Conservation (phyloP, 2,888 invertebrate genomes). For the Lissocephala sabroskyi region DNA sequence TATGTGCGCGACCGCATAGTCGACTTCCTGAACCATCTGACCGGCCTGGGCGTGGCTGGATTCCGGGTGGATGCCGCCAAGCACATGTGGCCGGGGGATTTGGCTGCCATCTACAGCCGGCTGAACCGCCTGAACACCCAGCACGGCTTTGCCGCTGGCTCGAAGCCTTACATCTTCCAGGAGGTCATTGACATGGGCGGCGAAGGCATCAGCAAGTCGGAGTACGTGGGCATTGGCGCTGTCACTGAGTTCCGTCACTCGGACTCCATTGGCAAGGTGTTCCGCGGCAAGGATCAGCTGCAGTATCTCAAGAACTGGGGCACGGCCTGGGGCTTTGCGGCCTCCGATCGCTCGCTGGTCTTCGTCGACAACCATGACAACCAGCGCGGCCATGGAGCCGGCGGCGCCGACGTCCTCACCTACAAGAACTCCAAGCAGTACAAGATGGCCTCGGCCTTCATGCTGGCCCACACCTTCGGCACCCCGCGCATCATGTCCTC, state of each 20-base stretch:
- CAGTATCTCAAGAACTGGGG: slow-evolving; percentile 80
- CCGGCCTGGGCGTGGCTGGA: slow-evolving; percentile 85
- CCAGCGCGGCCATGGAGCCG: slow-evolving; percentile 83
- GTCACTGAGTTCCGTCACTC: slow-evolving; percentile 83
- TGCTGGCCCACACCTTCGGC: slow-evolving; percentile 90
- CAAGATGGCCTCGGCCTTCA: slow-evolving; percentile 88
- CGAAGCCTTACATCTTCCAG: slow-evolving; percentile 81
- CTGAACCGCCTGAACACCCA: slow-evolving; percentile 77
- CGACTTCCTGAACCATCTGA: slow-evolving; percentile 62
- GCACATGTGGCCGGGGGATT: slow-evolving; percentile 86
- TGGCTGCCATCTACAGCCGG: slow-evolving; percentile 75
- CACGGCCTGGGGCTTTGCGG: slow-evolving; percentile 79
- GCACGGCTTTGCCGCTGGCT: slow-evolving; percentile 78
- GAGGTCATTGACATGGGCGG: slow-evolving; percentile 83
- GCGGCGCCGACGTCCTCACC: slow-evolving; percentile 77
- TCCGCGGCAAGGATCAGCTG: slow-evolving; percentile 77
- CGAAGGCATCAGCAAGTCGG: slow-evolving; percentile 73
- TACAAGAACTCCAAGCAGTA: slow-evolving; percentile 80
- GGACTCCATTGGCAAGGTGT: slow-evolving; percentile 73
- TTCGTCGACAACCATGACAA: slow-evolving; percentile 95
- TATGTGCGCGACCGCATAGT: slow-evolving; percentile 61
- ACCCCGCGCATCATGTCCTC: slow-evolving; percentile 89
- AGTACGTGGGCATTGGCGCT: slow-evolving; percentile 75
- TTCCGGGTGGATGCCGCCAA: slow-evolving; percentile 88
- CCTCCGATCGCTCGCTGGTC: slow-evolving; percentile 78